These are phyloP conservation scores for Lepas anatifera DNA, from an alignment of 2,888 invertebrate species.

Conservation along the genomic window DNA sequence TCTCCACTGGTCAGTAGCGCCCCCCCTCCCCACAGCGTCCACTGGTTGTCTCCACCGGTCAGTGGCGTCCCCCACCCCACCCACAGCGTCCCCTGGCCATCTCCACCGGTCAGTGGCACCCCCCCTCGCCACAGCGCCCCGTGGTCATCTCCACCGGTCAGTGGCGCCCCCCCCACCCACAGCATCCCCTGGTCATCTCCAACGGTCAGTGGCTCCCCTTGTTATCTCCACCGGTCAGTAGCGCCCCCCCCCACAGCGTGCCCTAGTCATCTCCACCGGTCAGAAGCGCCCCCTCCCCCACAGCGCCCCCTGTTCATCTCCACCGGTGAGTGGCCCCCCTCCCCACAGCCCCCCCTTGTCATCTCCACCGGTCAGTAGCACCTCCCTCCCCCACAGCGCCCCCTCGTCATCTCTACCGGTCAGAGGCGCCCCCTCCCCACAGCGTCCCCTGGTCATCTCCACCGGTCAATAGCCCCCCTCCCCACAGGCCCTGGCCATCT, in stretches of 20 bases:
- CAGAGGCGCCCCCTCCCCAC: too few relatives aligned
- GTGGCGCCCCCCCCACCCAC: background rate
- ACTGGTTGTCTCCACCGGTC: background rate
- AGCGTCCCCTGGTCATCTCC: background rate
- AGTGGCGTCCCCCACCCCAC: too few relatives aligned
- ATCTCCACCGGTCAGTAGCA: too few relatives aligned
- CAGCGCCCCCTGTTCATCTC: too few relatives aligned
- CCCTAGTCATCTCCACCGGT: too few relatives aligned
- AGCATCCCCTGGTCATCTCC: slow-evolving; percentile 57
- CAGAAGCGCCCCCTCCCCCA: too few relatives aligned
- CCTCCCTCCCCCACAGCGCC: background rate
- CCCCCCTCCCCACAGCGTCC: background rate
- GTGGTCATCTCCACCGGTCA: background rate
- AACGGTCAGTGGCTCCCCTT: slow-evolving; percentile 39
- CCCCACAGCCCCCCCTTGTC: too few relatives aligned
- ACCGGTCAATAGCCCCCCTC: background rate
- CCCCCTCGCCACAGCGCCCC: background rate
- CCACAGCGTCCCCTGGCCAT: too few relatives aligned
- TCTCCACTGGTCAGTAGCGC: too few relatives aligned
- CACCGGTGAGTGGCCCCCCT: too few relatives aligned
- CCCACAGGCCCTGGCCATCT: background rate
- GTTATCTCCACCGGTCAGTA: too few relatives aligned
- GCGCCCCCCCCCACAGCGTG: too few relatives aligned
- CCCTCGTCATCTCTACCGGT: background rate
- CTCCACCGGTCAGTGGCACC: background rate